Evolutionary conservation across 2,113 vertebrate species (phyloP).

Genomic region (Rhombomys opimus): DNA sequence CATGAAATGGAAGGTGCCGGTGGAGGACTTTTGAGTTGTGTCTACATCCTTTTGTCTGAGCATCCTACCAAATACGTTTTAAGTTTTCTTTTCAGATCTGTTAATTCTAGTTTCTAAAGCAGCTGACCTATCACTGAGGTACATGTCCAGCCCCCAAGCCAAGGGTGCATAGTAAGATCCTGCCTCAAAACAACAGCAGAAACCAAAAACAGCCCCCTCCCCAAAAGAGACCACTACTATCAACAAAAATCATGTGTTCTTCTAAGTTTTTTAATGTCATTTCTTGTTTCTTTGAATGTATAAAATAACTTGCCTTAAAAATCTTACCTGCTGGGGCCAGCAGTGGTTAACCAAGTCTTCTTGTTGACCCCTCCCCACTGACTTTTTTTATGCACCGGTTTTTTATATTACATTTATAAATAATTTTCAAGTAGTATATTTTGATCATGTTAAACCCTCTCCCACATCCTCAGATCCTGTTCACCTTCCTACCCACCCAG

Average conservation of each 20-base stretch:
- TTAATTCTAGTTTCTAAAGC: background rate
- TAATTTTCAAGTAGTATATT: background rate
- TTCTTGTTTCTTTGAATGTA: slow-evolving; percentile 21
- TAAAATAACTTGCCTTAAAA: background rate
- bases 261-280: background rate
- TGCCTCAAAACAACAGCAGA: background rate
- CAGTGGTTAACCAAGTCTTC: too few relatives aligned
- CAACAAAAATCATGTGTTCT: background rate
- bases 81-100: background rate
- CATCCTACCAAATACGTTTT: background rate
- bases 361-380: background rate
- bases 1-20: background rate
- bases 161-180: background rate
- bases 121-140: background rate
- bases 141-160: background rate
- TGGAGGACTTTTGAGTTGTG: background rate
- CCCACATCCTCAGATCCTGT: background rate
- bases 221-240: background rate
- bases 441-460: background rate
- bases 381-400: background rate
- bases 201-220: background rate
- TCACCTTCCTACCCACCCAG: background rate
- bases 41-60: background rate
- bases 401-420: background rate
- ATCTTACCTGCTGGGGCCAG: background rate